Evolutionary conservation across 2,797 vertebrate species (phyloP), one percentile per base, ranked within the genome.

Genomic region (Tokudaia tokunoshimensis): DNA sequence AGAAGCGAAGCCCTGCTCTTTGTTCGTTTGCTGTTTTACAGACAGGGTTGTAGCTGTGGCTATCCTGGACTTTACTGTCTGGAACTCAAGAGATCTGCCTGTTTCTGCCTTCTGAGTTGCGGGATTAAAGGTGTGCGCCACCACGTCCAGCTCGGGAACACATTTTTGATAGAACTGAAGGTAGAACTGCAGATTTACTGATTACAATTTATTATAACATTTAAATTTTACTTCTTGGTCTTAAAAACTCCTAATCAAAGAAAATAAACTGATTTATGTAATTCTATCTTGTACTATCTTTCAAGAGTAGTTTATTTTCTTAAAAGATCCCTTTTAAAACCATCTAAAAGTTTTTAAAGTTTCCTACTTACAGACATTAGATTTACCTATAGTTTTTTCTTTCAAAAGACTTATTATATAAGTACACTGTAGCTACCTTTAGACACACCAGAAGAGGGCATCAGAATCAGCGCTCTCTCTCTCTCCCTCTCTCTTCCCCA

Each of bases 161-260:
- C 44, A 61, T 26, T 57, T 37, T 57, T 57, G 22, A 92, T 2
- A 55, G 52, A 63, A 57, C 1, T 90, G 76, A 87, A 92, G 76
- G 50, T 0, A 91, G 91, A 92, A 65, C 7, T 12, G 13, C 34
- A 14, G 26, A 80, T 78, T 76, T 92, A 79, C 67, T 90, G 93
- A 92, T 6, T 50, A 72, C 29, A 70, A 86, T 47, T 65, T 91
- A 91, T 31, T 84, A 50, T 91, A 61, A 63, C 11, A 85, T 47
- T 88, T 50, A 41, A 59, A 88, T 81, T 93, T 89, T 83, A 80
- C 44, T 72, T 94, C 76, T 81, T 81, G 31, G 80, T 65, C 61
- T 76, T 57, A 63, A 67, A 94, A 94, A 89, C 50, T 29, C 1
- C 26, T 63, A 82, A 50, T 9, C 57, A 57, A 83, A 85, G 12